phyloP scores from a whole-genome alignment of 2,797 vertebrate genomes.

The Coccyzus lansbergi region DNA sequence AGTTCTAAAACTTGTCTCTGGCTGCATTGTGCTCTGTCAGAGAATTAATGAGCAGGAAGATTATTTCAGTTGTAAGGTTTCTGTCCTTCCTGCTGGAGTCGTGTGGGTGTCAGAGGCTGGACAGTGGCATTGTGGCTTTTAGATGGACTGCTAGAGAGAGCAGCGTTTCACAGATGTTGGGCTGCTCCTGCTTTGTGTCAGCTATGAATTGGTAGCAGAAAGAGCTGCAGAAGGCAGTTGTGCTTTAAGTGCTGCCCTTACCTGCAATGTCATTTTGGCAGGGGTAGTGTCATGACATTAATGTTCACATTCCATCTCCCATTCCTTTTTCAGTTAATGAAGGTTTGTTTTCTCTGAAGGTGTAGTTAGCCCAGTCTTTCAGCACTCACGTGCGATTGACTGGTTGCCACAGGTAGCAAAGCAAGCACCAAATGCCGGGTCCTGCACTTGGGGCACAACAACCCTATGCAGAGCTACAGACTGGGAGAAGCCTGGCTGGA shows the following conservation, averaged over 20 bases:
- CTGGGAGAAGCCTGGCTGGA: no score
- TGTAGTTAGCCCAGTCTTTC: background rate
- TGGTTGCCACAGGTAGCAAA: background rate
- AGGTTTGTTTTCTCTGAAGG: background rate
- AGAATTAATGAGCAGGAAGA: slow-evolving; percentile 29
- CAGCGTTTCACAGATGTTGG: accelerated
- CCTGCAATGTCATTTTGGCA: background rate
- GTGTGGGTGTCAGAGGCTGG: background rate
- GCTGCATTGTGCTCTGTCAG: slow-evolving; percentile 1
- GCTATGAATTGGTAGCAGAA: background rate
- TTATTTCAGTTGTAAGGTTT: background rate
- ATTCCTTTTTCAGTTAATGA: background rate
- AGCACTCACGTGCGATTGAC: background rate
- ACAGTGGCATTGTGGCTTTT: background rate
- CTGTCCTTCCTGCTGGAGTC: background rate
- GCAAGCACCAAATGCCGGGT: no score
- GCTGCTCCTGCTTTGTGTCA: background rate
- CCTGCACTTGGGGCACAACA: no score
- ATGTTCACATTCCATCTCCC: accelerated
- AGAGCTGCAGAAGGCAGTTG: background rate
- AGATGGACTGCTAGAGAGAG: background rate
- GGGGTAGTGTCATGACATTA: background rate
- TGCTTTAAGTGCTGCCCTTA: accelerated
- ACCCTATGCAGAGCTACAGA: no score
- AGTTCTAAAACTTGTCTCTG: background rate